Evolutionary conservation across 2,888 invertebrate genomes (phyloP).

Genomic region (Oscheius sp.): DNA sequence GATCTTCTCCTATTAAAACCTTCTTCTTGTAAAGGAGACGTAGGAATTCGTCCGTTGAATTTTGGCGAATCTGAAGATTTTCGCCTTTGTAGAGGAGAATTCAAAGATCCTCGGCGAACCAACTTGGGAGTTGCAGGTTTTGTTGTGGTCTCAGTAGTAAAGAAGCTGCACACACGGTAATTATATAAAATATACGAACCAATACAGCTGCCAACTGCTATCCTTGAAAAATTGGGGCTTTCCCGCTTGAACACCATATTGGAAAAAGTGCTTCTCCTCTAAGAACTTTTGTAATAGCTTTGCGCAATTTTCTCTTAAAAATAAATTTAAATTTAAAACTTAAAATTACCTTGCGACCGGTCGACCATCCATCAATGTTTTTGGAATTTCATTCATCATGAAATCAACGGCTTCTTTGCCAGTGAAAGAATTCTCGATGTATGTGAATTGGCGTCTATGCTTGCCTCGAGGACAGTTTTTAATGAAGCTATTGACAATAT

Average conservation of each 20-base stretch:
- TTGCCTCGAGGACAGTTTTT: constrained; percentile 16
- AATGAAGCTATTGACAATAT: constrained; percentile 18
- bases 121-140: constrained; percentile 5
- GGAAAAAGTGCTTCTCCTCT: constrained; percentile 22
- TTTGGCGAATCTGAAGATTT: neutral
- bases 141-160: neutral
- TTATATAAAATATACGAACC: neutral
- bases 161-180: neutral
- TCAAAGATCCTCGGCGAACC: neutral
- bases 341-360: constrained; percentile 13
- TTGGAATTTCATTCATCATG: constrained; percentile 28
- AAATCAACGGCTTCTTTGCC: constrained; percentile 33
- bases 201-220: constrained; percentile 22
- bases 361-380: constrained; percentile 17
- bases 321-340: neutral
- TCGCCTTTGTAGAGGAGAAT: neutral
- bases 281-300: constrained; percentile 23
- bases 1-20: neutral
- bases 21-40: neutral
- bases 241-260: neutral
- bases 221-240: constrained; percentile 9
- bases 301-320: constrained; percentile 16
- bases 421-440: constrained; percentile 30
- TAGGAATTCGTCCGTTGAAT: neutral
- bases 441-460: constrained; percentile 28